Conservation (phyloP, 2,888 invertebrate genomes). For the Schizaphis graminum region DNA sequence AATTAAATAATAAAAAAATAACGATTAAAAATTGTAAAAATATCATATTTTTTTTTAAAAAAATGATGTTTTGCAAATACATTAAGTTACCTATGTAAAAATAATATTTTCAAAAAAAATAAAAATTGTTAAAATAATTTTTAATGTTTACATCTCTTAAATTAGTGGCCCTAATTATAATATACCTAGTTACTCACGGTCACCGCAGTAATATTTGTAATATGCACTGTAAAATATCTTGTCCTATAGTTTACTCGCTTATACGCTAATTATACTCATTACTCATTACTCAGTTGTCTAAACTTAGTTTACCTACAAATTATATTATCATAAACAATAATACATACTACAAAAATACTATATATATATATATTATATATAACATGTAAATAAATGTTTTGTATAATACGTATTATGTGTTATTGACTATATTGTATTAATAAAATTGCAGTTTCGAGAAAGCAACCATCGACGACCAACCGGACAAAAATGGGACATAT, state of each 20-base stretch:
- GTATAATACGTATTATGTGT: neutral
- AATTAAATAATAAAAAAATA: neutral
- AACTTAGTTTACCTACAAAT: no score
- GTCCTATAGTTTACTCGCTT: neutral
- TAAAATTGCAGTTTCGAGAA: constrained; percentile 49
- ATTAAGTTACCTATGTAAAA: neutral
- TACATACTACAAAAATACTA: no score
- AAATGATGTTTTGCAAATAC: neutral
- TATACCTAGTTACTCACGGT: no score
- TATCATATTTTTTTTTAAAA: neutral
- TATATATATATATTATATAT: no score
- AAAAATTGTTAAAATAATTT: neutral
- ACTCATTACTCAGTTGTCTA: no score
- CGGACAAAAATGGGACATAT: neutral
- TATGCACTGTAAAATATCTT: neutral
- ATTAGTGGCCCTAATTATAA: no score
- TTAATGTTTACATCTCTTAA: neutral
- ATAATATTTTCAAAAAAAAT: neutral
- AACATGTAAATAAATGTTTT: no score
- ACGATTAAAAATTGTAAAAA: neutral
- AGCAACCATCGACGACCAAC: constrained; percentile 34
- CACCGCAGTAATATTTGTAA: no score
- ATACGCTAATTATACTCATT: neutral
- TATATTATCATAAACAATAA: no score
- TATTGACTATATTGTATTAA: neutral